phyloP scores from a whole-genome alignment of 2,797 vertebrate species.

The Gallinago stenura region DNA sequence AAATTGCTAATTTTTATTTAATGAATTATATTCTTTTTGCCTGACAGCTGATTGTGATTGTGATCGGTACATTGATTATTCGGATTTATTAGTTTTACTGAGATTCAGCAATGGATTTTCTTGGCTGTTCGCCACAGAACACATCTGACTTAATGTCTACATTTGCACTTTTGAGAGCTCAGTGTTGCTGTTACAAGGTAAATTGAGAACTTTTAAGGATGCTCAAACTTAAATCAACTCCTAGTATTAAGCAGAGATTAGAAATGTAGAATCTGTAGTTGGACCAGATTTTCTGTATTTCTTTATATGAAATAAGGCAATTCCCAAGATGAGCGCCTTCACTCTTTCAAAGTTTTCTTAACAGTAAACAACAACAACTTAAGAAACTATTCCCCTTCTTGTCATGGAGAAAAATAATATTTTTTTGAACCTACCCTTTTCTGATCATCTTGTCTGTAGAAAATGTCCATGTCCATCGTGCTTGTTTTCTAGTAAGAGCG shows the following conservation, averaged over 20 bases:
- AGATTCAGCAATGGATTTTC: neutral
- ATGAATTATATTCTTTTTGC: neutral
- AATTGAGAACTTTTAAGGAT: neutral
- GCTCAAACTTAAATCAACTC: neutral
- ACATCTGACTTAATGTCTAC: neutral
- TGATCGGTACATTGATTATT: neutral
- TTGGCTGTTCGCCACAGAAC: neutral
- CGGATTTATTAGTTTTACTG: conserved; percentile 9
- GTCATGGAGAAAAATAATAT: neutral
- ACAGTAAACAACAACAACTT: neutral
- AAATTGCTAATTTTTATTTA: neutral
- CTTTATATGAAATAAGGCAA: neutral
- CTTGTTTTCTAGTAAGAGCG: neutral
- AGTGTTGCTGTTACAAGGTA: neutral
- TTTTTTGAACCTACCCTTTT: conserved; percentile 44
- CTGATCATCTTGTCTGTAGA: neutral
- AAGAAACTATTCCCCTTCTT: neutral
- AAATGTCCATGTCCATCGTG: neutral
- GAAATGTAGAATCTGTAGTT: neutral
- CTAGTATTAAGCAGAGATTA: neutral
- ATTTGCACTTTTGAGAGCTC: neutral
- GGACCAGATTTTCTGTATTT: neutral
- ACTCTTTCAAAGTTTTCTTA: neutral
- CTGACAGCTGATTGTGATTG: neutral
- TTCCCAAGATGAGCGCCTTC: neutral